Evolutionary conservation across 2,797 vertebrate genomes (phyloP).

Genomic region (Rhinella marina): DNA sequence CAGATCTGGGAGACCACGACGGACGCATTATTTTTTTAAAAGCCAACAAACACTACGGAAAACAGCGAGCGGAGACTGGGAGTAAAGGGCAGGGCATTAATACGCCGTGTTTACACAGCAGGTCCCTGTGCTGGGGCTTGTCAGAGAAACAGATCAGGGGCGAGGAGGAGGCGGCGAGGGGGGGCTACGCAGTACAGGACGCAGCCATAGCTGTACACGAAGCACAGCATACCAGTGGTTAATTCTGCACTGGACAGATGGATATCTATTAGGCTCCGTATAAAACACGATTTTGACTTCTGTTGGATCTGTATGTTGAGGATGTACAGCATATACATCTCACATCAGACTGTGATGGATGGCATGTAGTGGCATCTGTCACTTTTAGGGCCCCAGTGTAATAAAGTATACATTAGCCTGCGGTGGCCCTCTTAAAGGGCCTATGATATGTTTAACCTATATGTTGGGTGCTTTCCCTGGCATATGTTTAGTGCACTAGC

Average conservation of each 20-base stretch:
- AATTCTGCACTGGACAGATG: background rate
- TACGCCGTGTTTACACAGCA: slow-evolving; percentile 74
- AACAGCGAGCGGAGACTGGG: slow-evolving; percentile 67
- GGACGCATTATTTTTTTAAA: slow-evolving; percentile 72
- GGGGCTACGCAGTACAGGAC: slow-evolving; percentile 12
- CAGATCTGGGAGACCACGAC: slow-evolving; percentile 65
- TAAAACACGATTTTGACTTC: too few species aligned
- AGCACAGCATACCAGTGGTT: background rate
- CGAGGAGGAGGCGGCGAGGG: slow-evolving; percentile 43
- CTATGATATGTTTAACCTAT: too few species aligned
- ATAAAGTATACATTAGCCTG: too few species aligned
- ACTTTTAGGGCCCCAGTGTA: too few species aligned
- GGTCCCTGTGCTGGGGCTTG: slow-evolving; percentile 67
- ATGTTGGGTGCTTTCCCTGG: too few species aligned
- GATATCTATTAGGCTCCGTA: too few species aligned
- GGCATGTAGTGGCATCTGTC: too few species aligned
- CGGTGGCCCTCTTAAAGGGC: too few species aligned
- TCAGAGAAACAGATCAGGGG: slow-evolving; percentile 69
- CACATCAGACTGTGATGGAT: too few species aligned
- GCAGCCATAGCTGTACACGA: background rate
- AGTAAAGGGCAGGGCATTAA: slow-evolving; percentile 77
- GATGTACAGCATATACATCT: too few species aligned
- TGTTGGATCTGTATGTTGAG: too few species aligned
- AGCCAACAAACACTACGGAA: slow-evolving; percentile 72
- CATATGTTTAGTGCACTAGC: too few species aligned